Percentiles rank a stretch among this genome's conserved stretches.
Conservation (phyloP, 2,797 vertebrate species). For the Margarornis squamiger region DNA sequence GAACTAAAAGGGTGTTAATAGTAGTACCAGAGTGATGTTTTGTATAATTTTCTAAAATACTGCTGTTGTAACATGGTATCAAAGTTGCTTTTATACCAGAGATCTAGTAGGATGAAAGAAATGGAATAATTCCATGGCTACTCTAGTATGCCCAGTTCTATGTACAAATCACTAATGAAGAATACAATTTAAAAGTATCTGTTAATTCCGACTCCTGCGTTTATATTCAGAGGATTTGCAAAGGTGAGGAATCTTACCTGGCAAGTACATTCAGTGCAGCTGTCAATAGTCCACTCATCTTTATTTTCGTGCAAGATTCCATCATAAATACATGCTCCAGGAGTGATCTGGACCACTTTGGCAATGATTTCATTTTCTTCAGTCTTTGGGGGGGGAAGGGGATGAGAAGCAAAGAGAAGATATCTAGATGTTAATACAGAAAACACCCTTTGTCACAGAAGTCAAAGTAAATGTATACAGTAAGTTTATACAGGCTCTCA, state of each 20-base stretch:
- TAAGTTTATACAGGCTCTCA: background rate
- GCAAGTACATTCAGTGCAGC: slow-evolving; percentile 96
- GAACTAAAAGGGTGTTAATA: background rate
- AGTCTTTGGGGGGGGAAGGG: slow-evolving; percentile 69
- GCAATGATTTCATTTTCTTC: slow-evolving; percentile 80
- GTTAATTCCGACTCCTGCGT: background rate
- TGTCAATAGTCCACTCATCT: slow-evolving; percentile 94
- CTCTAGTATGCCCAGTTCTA: background rate
- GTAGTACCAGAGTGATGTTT: background rate
- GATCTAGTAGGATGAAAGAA: background rate
- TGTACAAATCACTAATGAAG: background rate
- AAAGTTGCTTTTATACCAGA: background rate
- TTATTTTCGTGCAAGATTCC: slow-evolving; percentile 86
- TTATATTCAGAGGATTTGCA: background rate
- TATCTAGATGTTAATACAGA: background rate
- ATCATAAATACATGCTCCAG: slow-evolving; percentile 88
- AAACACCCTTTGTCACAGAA: background rate
- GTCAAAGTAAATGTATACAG: background rate
- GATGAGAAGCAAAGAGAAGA: background rate
- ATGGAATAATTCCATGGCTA: background rate
- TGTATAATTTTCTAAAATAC: background rate
- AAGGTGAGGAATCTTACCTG: slow-evolving; percentile 80
- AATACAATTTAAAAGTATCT: background rate
- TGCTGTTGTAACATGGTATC: background rate
- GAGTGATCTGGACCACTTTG: slow-evolving; percentile 76